Base-by-base conservation (phyloP, 2,888 invertebrate genomes). In the Cheilosia impressa region DNA sequence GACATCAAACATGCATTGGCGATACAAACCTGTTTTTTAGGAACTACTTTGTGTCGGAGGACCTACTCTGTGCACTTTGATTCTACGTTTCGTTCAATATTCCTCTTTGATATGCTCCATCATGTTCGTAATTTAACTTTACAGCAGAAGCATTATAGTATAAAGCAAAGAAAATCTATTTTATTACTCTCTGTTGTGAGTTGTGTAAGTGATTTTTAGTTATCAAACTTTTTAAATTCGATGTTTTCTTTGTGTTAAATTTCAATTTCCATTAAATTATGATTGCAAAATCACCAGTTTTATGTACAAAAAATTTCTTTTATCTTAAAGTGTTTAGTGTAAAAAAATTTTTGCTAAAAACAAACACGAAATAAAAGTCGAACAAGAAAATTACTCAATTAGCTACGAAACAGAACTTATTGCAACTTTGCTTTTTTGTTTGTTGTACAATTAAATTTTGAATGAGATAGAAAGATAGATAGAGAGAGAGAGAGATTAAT, bases 311-410 rank as follows among this genome's bases (percentile, higher is more conserved):
- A 73, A 55, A 69, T 65, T 73, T 84, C 22, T 34, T 77, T 73
- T 50, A 52, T 43, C 3, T 79, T 13, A 4, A 13, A 4, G 10
- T 62, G 24, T 47, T 83, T 57, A 50, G 55, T 83, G 71, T 78
- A 87, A 84, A 83, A 83, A 90, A 89, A 90, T 88, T 89, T 87
- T 85, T 89, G 89, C 68, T 13, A 90, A 89, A 89, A 88, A 89
- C 90, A 89, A 90, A 88, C 88, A 90, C 90, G 24, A 71, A 87
- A 84, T 88, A 83, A 84, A 43, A 82, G 34, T 55, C 55, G 24
- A 47, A 62, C 55, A 57, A 60, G 58, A 31, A 60, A 43, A 63
- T 34, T 38, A 41, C 27, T 66, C 27, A 63, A 63, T 45, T 53
- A 24, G 57, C 75, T 75, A 75, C 75, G 27, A 75, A 52, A 76